These are phyloP conservation scores for Oncopeltus fasciatus DNA, from an alignment of 1,140 invertebrate species.

Conservation along the genomic window DNA sequence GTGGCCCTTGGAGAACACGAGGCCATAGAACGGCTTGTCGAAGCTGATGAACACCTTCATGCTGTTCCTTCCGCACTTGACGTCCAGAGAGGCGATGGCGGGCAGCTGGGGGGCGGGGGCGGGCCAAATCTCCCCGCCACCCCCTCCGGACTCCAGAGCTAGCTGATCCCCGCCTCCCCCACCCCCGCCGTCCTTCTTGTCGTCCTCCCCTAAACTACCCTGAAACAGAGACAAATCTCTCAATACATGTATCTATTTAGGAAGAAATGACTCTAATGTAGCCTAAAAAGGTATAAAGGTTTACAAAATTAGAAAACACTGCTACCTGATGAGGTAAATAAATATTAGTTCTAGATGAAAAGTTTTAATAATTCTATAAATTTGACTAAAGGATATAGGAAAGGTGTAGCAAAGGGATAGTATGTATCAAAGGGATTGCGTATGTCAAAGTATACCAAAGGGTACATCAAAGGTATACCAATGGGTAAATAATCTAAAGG, in stretches of 20 bases:
- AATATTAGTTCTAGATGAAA: background rate
- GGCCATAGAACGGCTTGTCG: constrained; percentile 85
- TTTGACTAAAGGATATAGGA: background rate
- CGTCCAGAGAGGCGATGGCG: constrained; percentile 80
- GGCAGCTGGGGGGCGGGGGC: constrained; percentile 70
- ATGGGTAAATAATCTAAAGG: too few relatives aligned
- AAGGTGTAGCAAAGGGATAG: background rate
- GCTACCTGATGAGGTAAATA: background rate
- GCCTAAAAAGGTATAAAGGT: background rate
- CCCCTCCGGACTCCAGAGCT: constrained; percentile 15
- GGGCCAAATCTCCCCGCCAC: constrained; percentile 26
- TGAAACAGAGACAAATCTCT: background rate
- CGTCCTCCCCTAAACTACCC: background rate
- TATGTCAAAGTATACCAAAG: too few relatives aligned
- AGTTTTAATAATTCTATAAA: background rate
- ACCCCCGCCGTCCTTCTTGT: background rate
- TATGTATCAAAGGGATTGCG: too few relatives aligned
- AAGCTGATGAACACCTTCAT: constrained; percentile 91
- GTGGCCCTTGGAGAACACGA: constrained; percentile 80
- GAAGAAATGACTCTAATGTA: background rate
- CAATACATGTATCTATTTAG: background rate
- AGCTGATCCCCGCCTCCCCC: constrained; percentile 16
- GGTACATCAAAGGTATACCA: too few relatives aligned
- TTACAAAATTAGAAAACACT: background rate
- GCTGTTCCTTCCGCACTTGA: constrained; percentile 88